Percentiles rank a stretch among this genome's conserved stretches.
These are phyloP conservation scores for Periophthalmus magnuspinnatus DNA, from an alignment of 2,797 vertebrate genomes.

Conservation along the genomic window DNA sequence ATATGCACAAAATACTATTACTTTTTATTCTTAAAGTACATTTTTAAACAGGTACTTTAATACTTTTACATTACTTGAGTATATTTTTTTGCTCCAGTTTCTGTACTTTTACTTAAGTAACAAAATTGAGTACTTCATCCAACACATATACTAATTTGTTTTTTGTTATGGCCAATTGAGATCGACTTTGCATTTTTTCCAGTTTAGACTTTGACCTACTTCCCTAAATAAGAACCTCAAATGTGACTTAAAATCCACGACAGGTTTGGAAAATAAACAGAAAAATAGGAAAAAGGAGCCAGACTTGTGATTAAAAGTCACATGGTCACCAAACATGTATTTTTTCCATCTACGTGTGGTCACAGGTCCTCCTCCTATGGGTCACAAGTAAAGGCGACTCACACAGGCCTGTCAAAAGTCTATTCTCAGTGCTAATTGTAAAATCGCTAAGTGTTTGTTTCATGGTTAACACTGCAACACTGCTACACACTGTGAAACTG, in stretches of 20 bases:
- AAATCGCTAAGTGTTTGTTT: conserved; percentile 19
- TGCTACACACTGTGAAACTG: background rate
- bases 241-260: background rate
- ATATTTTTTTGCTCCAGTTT: too few relatives aligned
- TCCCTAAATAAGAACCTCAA: background rate
- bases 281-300: background rate
- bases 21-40: too few relatives aligned
- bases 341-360: conserved; percentile 5
- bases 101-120: too few relatives aligned
- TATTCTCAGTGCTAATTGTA: conserved; percentile 19
- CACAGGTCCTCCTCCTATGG: background rate
- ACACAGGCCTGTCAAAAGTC: conserved; percentile 51
- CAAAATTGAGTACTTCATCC: too few relatives aligned
- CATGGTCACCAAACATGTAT: background rate
- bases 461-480: background rate
- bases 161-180: too few relatives aligned
- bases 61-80: too few relatives aligned
- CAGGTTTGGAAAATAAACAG: background rate
- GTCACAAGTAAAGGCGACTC: conserved; percentile 38
- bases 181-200: background rate
- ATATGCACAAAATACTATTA: too few relatives aligned
- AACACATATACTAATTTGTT: too few relatives aligned
- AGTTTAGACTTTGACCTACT: background rate
- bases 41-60: too few relatives aligned
- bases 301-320: background rate